Evolutionary conservation across 2,113 vertebrate species (phyloP).

Genomic region (Perca schrenkii): DNA sequence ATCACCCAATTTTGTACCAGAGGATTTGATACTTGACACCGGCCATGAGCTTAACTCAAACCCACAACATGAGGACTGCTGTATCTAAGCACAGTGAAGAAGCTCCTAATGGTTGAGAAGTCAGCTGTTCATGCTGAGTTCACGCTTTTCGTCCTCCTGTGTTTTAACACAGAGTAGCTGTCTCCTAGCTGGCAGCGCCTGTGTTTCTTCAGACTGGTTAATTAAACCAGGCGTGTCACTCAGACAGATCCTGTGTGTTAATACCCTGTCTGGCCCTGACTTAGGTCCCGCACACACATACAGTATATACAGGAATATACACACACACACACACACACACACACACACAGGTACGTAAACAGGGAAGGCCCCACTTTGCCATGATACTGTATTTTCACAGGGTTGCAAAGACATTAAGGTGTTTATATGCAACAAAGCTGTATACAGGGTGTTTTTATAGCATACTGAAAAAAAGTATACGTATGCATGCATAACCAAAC

Average conservation of each 20-base stretch:
- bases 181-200: background rate
- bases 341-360: conserved; percentile 20
- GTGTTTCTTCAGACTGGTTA: conserved; percentile 42
- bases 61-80: too few relatives aligned
- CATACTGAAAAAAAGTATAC: background rate
- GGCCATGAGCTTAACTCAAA: background rate
- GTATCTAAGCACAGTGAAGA: too few relatives aligned
- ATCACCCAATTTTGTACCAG: background rate
- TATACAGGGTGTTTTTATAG: background rate
- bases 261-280: conserved; percentile 59
- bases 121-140: too few relatives aligned
- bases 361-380: background rate
- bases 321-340: background rate
- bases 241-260: conserved; percentile 72
- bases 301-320: background rate
- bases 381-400: background rate
- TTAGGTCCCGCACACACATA: conserved; percentile 32
- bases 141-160: too few relatives aligned
- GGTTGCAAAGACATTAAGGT: background rate
- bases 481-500: background rate
- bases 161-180: too few relatives aligned
- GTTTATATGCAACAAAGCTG: background rate
- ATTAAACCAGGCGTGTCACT: conserved; percentile 54
- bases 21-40: background rate
- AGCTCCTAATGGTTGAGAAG: too few relatives aligned